Evolutionary conservation across 92 coral and sea anemone genomes (phyloP).

Genomic region (Zoanthus solanderi): DNA sequence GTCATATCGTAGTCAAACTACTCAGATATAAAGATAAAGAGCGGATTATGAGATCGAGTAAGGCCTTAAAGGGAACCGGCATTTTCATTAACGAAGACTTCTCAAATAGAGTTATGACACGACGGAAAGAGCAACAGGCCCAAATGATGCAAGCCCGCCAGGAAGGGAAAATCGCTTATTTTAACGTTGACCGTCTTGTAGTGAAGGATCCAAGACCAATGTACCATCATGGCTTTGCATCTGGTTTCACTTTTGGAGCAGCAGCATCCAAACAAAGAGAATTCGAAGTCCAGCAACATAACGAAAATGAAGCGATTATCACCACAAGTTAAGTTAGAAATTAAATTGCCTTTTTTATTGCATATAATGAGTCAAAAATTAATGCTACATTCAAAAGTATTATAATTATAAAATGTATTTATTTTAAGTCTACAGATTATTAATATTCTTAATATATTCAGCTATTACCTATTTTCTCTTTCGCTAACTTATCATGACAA

Average conservation of each 20-base stretch:
- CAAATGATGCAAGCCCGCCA: slow-evolving; percentile 1
- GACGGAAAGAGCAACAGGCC: slow-evolving; percentile 2
- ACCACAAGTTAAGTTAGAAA: neutral
- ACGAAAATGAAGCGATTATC: neutral
- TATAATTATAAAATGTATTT: neutral
- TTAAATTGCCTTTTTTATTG: neutral
- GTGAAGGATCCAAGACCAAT: neutral
- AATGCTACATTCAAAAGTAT: neutral
- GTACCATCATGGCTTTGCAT: neutral
- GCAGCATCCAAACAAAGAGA: neutral
- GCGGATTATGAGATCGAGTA: neutral
- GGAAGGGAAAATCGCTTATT: slow-evolving; percentile 18
- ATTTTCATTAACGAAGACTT: slow-evolving; percentile 10
- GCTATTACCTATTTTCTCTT: neutral
- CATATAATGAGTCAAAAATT: neutral
- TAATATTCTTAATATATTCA: neutral
- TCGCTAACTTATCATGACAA: slow-evolving; percentile 5
- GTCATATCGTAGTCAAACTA: slow-evolving; percentile 5
- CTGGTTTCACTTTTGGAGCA: neutral
- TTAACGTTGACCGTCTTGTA: neutral
- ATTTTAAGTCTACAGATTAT: neutral
- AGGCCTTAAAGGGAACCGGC: neutral
- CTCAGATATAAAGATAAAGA: neutral
- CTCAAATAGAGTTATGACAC: neutral
- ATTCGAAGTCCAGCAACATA: neutral